Conservation (phyloP, 2,888 invertebrate species). For the Drosophila aldrichi region DNA sequence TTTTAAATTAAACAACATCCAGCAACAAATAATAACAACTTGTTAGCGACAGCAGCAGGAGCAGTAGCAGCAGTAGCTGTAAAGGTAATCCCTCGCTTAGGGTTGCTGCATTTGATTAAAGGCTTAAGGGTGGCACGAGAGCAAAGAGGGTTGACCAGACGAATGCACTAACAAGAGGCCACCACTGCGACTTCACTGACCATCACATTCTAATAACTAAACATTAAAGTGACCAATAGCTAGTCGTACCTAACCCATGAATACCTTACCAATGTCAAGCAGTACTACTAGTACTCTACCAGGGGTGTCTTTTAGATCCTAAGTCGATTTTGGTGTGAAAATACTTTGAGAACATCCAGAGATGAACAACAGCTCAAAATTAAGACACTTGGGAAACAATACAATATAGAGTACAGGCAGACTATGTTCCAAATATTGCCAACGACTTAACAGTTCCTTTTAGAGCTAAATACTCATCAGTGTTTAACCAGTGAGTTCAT, state of each 20-base stretch:
- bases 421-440: not conserved
- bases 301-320: not conserved
- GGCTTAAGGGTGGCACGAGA: constrained; percentile 67
- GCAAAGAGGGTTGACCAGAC: constrained; percentile 36
- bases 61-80: constrained; percentile 1
- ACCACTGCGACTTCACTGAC: constrained; percentile 21
- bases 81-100: constrained; percentile 41
- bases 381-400: not conserved
- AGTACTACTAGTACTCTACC: not conserved
- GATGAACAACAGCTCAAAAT: too few species aligned
- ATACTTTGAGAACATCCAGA: not conserved
- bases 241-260: not conserved
- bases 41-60: constrained; percentile 40
- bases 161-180: constrained; percentile 30
- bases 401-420: not conserved
- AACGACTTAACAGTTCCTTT: not conserved
- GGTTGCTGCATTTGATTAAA: constrained; percentile 68
- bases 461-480: too few species aligned
- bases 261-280: not conserved
- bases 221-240: constrained; percentile 29
- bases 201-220: constrained; percentile 30
- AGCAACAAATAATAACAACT: constrained; percentile 72
- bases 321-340: too few species aligned
- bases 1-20: constrained; percentile 67
- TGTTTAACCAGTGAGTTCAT: not conserved